Evolutionary conservation across 2,888 invertebrate genomes (phyloP).

Genomic region (Monopis laevigella): DNA sequence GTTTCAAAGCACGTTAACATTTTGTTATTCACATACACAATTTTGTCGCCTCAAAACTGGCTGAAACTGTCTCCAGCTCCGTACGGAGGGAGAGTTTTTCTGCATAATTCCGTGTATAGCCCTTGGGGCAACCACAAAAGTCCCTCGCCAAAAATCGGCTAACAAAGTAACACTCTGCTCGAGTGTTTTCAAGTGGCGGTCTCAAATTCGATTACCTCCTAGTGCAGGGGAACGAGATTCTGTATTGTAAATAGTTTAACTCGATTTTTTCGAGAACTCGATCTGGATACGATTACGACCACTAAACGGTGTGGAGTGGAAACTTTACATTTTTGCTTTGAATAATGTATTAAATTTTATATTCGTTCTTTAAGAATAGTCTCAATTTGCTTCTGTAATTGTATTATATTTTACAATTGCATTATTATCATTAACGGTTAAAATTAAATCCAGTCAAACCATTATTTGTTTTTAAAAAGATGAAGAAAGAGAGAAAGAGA

Average conservation of each 20-base stretch:
- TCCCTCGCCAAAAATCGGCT: constrained; percentile 48
- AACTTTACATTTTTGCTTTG: too few species aligned
- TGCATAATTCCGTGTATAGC: constrained; percentile 37
- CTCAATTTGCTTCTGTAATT: too few species aligned
- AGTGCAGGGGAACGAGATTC: constrained; percentile 15
- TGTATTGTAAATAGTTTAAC: constrained; percentile 54
- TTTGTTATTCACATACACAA: too few species aligned
- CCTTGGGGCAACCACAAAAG: constrained; percentile 24
- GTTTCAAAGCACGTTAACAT: too few species aligned
- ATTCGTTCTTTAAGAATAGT: too few species aligned
- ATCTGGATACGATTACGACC: constrained; percentile 29
- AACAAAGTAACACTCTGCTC: constrained; percentile 59
- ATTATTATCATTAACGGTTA: too few species aligned
- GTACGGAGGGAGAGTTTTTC: constrained; percentile 22
- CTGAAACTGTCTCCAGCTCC: neutral
- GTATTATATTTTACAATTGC: too few species aligned
- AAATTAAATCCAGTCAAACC: too few species aligned
- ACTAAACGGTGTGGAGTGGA: too few species aligned
- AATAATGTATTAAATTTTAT: too few species aligned
- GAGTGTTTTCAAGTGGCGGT: constrained; percentile 57
- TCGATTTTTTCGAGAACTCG: constrained; percentile 53
- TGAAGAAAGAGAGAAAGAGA: too few species aligned
- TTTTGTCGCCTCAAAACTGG: constrained; percentile 4
- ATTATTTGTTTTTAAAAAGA: too few species aligned
- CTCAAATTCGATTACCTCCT: constrained; percentile 52